Evolutionary conservation across 2,888 invertebrate species (phyloP).

Genomic region (Teleiodes luculella): DNA sequence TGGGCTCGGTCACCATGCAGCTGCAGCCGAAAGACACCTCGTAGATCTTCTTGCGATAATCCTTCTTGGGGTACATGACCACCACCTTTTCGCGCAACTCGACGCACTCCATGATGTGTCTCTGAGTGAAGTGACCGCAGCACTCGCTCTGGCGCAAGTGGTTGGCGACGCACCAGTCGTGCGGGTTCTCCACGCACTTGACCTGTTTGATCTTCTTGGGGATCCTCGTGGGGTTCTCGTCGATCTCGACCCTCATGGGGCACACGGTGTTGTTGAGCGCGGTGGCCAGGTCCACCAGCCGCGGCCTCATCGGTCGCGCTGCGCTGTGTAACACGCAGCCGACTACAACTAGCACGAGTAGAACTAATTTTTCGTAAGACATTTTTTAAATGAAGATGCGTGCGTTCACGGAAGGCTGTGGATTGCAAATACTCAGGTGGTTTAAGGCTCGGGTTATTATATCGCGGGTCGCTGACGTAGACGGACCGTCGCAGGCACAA

Average conservation of each 20-base stretch:
- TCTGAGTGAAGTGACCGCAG: constrained; percentile 52
- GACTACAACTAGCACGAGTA: background rate
- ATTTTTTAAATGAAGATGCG: constrained; percentile 27
- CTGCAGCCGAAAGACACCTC: constrained; percentile 65
- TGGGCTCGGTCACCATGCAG: constrained; percentile 52
- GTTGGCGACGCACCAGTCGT: constrained; percentile 48
- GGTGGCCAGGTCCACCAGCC: constrained; percentile 43
- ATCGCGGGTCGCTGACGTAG: constrained; percentile 12
- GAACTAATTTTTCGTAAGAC: constrained; percentile 17
- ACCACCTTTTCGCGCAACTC: constrained; percentile 63
- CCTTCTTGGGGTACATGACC: constrained; percentile 49
- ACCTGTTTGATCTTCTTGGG: constrained; percentile 64
- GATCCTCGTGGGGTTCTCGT: constrained; percentile 49
- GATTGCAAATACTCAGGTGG: constrained; percentile 45
- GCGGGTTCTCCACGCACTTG: constrained; percentile 50
- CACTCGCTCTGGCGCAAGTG: constrained; percentile 51
- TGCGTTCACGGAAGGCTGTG: constrained; percentile 37
- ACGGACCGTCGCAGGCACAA: constrained; percentile 14
- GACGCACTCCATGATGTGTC: constrained; percentile 56
- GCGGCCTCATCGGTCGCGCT: constrained; percentile 29
- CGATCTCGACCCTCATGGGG: constrained; percentile 50
- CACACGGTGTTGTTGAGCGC: constrained; percentile 60
- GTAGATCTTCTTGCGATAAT: constrained; percentile 13
- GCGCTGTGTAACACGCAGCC: too few species aligned
- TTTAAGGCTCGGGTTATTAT: background rate